A percentile compares a stretch with the other conserved stretches of the same genome.
Conservation (phyloP, 2,797 vertebrate species). For the Rhabdophis nuchalis region DNA sequence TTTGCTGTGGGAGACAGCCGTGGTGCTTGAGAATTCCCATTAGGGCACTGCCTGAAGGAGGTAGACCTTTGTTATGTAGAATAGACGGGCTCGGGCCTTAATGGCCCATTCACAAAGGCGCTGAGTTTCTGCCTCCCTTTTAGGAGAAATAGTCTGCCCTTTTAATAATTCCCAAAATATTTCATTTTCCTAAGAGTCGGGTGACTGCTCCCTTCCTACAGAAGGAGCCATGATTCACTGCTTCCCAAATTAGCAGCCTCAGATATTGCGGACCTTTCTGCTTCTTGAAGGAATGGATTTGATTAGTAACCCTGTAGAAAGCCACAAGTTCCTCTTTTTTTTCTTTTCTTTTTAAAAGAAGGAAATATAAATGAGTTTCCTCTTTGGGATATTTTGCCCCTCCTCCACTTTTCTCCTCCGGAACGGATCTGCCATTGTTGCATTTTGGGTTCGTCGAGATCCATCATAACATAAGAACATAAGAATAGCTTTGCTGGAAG, state of each 20-base stretch:
- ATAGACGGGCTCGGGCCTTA: too few relatives aligned
- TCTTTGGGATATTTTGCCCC: not conserved
- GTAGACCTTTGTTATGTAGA: too few relatives aligned
- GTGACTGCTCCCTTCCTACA: too few relatives aligned
- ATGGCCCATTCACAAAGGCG: too few relatives aligned
- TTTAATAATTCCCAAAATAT: too few relatives aligned
- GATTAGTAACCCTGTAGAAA: not conserved
- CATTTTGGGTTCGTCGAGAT: not conserved
- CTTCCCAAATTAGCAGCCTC: not conserved
- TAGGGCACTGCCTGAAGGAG: too few relatives aligned
- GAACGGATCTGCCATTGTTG: not conserved
- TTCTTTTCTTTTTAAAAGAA: not conserved
- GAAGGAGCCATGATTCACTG: not conserved
- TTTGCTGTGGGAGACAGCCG: not conserved
- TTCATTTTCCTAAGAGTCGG: too few relatives aligned
- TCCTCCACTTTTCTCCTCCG: not conserved
- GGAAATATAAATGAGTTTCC: not conserved
- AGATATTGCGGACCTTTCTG: not conserved
- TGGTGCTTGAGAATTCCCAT: too few relatives aligned
- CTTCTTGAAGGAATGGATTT: not conserved
- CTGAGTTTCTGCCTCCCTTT: too few relatives aligned
- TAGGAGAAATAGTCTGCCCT: too few relatives aligned
- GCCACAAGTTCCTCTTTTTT: not conserved
- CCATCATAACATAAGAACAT: too few relatives aligned
- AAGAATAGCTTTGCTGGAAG: too few relatives aligned